Evolutionary conservation across 2,113 vertebrate species (phyloP).

Genomic region (Reinhardtius hippoglossoides): DNA sequence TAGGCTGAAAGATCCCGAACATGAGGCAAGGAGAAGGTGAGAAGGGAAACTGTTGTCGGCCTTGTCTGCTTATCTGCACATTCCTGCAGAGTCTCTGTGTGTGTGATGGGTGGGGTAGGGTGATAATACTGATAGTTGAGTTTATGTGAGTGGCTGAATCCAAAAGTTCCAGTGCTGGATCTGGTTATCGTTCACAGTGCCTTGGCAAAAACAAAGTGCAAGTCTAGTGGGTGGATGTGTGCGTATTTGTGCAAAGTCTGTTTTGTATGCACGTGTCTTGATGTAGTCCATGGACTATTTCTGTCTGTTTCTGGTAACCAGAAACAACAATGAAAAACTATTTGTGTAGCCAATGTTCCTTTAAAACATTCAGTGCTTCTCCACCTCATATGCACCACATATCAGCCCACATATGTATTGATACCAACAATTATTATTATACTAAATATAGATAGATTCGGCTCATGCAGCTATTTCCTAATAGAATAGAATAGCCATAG

Average conservation of each 20-base stretch:
- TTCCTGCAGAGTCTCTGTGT: conserved; percentile 72
- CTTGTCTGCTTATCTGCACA: conserved; percentile 79
- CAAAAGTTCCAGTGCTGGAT: conserved; percentile 59
- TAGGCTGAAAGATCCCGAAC: conserved; percentile 10
- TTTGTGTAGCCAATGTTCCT: no score
- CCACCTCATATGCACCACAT: background rate
- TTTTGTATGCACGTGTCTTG: background rate
- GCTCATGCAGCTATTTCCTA: background rate
- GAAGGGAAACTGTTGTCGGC: conserved; percentile 39
- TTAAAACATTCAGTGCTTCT: background rate
- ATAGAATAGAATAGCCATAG: no score
- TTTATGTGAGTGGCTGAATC: conserved; percentile 72
- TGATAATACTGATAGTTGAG: conserved; percentile 67
- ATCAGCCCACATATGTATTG: background rate
- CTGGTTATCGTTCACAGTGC: conserved; percentile 61
- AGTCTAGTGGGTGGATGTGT: conserved; percentile 1
- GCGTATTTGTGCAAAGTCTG: background rate
- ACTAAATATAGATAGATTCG: no score
- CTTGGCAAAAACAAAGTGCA: conserved; percentile 59
- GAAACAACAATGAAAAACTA: no score
- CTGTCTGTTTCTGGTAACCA: background rate
- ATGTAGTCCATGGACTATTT: background rate
- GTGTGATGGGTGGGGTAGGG: conserved; percentile 62
- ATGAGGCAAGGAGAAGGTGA: conserved; percentile 33
- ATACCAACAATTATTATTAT: background rate